A percentile compares a stretch with the other conserved stretches of the same genome.
Evolutionary conservation across 2,888 invertebrate genomes (phyloP).

Genomic region (Morpho helenor): DNA sequence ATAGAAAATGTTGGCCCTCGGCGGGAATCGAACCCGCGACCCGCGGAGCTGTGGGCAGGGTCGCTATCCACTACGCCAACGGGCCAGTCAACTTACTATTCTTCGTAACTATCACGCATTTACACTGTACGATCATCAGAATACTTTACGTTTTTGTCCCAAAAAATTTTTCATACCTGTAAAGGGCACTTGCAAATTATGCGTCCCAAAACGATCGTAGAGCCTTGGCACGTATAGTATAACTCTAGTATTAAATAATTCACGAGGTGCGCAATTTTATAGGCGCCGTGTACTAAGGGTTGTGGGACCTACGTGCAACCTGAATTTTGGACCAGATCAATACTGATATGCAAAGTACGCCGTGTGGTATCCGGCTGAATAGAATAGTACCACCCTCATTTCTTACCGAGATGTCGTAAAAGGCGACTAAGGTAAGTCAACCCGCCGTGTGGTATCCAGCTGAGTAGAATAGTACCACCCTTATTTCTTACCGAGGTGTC

Average conservation of each 20-base stretch:
- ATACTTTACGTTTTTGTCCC: not conserved
- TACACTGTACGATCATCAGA: not conserved
- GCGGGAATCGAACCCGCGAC: too few relatives aligned
- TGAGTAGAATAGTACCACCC: too few relatives aligned
- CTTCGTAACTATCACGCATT: not conserved
- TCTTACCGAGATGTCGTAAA: too few relatives aligned
- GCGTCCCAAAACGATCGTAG: conserved; percentile 20
- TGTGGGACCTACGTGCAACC: not conserved
- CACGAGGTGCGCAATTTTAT: conserved; percentile 22
- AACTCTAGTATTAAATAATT: conserved; percentile 24
- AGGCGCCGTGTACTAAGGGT: conserved; percentile 10
- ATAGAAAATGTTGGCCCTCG: too few relatives aligned
- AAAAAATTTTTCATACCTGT: not conserved
- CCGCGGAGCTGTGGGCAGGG: too few relatives aligned
- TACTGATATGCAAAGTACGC: conserved; percentile 1
- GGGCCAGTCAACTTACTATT: not conserved
- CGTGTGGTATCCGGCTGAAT: too few relatives aligned
- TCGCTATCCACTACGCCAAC: too few relatives aligned
- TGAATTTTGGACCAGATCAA: not conserved
- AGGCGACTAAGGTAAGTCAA: too few relatives aligned
- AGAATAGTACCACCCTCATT: too few relatives aligned
- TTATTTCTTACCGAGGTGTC: too few relatives aligned
- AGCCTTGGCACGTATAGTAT: conserved; percentile 9
- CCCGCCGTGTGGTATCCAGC: too few relatives aligned
- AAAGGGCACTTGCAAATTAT: conserved; percentile 19